These are phyloP conservation scores for Elegia similella DNA, from an alignment of 2,888 invertebrate species.

Conservation along the genomic window DNA sequence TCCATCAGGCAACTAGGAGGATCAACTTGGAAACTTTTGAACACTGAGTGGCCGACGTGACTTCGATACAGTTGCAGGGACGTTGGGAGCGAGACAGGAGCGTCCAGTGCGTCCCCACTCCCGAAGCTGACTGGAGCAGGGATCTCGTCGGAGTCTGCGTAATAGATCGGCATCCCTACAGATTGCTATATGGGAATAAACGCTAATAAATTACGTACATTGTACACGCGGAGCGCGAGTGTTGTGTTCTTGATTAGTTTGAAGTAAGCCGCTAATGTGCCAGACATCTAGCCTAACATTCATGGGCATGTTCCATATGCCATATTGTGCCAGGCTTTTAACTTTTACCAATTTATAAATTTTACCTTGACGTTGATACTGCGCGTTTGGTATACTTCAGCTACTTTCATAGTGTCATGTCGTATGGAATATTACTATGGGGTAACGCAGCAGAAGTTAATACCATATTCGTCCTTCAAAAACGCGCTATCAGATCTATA, in stretches of 20 bases:
- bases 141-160: conserved; percentile 80
- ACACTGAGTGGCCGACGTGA: conserved; percentile 37
- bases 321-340: not conserved
- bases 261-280: conserved; percentile 73
- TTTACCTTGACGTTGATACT: no score
- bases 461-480: no score
- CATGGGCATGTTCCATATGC: not conserved
- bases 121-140: conserved; percentile 72
- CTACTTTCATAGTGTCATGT: no score
- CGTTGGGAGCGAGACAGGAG: conserved; percentile 41
- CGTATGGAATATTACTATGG: no score
- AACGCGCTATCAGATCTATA: no score
- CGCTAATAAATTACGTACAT: conserved; percentile 79
- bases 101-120: conserved; percentile 64
- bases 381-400: no score
- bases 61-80: conserved; percentile 41
- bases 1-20: conserved; percentile 38
- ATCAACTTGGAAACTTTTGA: conserved; percentile 47
- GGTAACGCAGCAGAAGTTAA: no score
- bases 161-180: conserved; percentile 77
- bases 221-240: conserved; percentile 72
- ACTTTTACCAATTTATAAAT: not conserved
- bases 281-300: conserved; percentile 43
- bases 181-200: conserved; percentile 80
- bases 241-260: conserved; percentile 77